phyloP scores from a whole-genome alignment of 2,888 invertebrate species.

The Xylota segnis region DNA sequence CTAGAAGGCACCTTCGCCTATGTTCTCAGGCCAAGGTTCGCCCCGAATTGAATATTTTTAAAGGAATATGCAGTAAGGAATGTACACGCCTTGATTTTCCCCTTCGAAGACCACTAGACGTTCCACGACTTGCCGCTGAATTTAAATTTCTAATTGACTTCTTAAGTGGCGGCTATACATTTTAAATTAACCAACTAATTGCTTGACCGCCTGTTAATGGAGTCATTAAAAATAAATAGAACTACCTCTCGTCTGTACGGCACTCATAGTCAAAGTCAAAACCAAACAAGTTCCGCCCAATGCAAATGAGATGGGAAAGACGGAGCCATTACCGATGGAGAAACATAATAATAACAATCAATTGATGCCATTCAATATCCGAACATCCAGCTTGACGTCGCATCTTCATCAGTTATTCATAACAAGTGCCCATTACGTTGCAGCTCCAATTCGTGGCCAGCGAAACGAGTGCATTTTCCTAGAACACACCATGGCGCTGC shows the following conservation, averaged over 20 bases:
- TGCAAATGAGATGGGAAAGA: slow-evolving; percentile 62
- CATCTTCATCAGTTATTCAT: slow-evolving; percentile 73
- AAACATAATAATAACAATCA: slow-evolving; percentile 66
- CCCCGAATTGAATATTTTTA: too few species aligned
- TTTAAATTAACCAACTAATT: slow-evolving; percentile 41
- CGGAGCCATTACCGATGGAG: slow-evolving; percentile 44
- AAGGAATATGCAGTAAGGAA: too few species aligned
- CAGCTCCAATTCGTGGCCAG: slow-evolving; percentile 34
- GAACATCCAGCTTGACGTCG: slow-evolving; percentile 47
- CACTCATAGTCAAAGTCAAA: slow-evolving; percentile 6
- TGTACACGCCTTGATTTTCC: not conserved
- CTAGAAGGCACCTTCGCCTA: too few species aligned
- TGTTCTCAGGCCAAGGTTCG: too few species aligned
- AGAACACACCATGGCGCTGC: slow-evolving; percentile 5
- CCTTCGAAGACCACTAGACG: not conserved
- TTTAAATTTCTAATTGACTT: slow-evolving; percentile 19
- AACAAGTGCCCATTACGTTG: slow-evolving; percentile 48
- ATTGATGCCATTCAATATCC: slow-evolving; percentile 67
- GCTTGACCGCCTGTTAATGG: slow-evolving; percentile 30
- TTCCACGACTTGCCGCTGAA: not conserved
- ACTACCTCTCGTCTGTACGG: not conserved
- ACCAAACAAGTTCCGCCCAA: slow-evolving; percentile 58
- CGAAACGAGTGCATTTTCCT: slow-evolving; percentile 32
- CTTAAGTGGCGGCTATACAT: not conserved
- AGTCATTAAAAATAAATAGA: slow-evolving; percentile 27